Evolutionary conservation across 2,113 vertebrate genomes (phyloP).

Genomic region (Sinocyclocheilus maitianheensis): DNA sequence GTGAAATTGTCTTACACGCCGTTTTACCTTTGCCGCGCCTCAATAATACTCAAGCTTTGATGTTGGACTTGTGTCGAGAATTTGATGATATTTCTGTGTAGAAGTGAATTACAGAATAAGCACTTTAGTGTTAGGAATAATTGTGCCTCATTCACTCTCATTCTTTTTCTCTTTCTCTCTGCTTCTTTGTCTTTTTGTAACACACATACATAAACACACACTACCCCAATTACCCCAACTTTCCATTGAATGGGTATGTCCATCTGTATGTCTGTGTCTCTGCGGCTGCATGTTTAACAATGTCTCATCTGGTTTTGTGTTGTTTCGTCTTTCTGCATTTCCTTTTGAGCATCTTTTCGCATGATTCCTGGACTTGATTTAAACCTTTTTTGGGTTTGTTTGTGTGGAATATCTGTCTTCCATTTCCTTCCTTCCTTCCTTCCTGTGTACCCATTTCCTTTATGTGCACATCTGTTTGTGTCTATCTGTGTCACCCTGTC

Average conservation of each 20-base stretch:
- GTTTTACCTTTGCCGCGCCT: constrained; percentile 25
- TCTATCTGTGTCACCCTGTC: neutral
- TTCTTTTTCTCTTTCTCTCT: constrained; percentile 50
- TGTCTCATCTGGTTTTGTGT: constrained; percentile 27
- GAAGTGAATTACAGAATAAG: constrained; percentile 24
- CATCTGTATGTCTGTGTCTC: constrained; percentile 43
- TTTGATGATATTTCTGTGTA: constrained; percentile 16
- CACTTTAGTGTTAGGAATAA: constrained; percentile 7
- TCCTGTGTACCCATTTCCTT: constrained; percentile 34
- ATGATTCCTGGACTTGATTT: constrained; percentile 28
- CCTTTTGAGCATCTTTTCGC: constrained; percentile 46
- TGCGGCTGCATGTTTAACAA: constrained; percentile 36
- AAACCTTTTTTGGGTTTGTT: constrained; percentile 23
- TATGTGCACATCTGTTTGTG: constrained; percentile 36
- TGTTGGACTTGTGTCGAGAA: constrained; percentile 17
- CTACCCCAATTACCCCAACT: constrained; percentile 51
- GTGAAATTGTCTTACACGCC: constrained; percentile 46
- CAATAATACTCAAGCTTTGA: constrained; percentile 1
- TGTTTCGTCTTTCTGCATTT: constrained; percentile 40
- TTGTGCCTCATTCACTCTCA: constrained; percentile 47
- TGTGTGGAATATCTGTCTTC: constrained; percentile 20
- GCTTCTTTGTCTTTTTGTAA: constrained; percentile 46
- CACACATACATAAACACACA: constrained; percentile 46
- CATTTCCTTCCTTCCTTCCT: neutral
- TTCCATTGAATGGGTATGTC: constrained; percentile 61